These are phyloP conservation scores for Pocillopora meandrina DNA, from an alignment of 92 coral and sea anemone species.

Conservation along the genomic window DNA sequence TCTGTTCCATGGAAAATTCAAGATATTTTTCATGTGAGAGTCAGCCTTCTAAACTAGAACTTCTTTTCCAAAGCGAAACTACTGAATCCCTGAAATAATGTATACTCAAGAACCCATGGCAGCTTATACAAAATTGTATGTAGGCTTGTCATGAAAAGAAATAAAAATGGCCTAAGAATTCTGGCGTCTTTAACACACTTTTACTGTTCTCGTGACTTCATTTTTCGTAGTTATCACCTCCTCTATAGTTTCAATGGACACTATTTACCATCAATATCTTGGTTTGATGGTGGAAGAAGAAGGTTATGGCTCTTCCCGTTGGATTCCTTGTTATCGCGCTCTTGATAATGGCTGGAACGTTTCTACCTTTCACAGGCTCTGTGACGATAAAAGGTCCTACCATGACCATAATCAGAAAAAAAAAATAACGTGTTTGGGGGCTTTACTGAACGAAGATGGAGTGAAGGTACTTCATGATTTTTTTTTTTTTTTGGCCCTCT, in stretches of 20 bases:
- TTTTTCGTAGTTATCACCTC: constrained; percentile 9
- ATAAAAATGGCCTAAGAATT: neutral
- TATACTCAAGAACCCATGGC: too few species aligned
- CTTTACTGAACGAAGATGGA: constrained; percentile 29
- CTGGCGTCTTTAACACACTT: too few species aligned
- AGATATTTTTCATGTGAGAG: too few species aligned
- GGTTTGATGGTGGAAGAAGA: constrained; percentile 14
- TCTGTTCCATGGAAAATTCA: too few species aligned
- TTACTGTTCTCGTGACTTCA: neutral
- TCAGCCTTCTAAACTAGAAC: too few species aligned
- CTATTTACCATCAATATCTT: neutral
- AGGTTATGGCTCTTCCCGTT: constrained; percentile 6
- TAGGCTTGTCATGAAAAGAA: too few species aligned
- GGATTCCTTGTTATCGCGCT: constrained; percentile 35
- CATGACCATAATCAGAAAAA: constrained; percentile 30
- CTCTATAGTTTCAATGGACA: constrained; percentile 8
- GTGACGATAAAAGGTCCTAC: constrained; percentile 39
- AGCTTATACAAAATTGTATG: too few species aligned
- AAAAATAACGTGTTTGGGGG: constrained; percentile 38
- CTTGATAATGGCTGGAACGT: constrained; percentile 26
- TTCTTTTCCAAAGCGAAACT: too few species aligned
- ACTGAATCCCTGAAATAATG: too few species aligned
- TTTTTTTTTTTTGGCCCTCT: too few species aligned
- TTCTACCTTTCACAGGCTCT: constrained; percentile 14
- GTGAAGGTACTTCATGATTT: neutral